Conservation (phyloP, 2,888 invertebrate genomes). For the Allygus modestus region DNA sequence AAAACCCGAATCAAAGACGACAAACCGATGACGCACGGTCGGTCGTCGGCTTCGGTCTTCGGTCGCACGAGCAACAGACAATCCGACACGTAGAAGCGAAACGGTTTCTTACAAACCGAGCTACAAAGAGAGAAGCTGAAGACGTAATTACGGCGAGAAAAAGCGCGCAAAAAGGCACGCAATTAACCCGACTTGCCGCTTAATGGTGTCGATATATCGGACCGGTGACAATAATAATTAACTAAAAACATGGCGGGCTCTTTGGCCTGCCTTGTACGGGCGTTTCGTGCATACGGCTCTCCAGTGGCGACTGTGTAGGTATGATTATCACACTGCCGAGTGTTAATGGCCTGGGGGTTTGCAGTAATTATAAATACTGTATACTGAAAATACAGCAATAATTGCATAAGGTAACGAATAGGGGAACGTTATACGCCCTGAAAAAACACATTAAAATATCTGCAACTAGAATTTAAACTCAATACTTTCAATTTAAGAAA, state of each 20-base stretch:
- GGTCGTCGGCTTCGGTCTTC: not conserved
- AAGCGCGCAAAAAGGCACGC: conserved; percentile 43
- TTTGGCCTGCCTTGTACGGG: conserved; percentile 29
- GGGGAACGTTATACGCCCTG: too few species aligned
- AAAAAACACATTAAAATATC: too few species aligned
- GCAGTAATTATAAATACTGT: too few species aligned
- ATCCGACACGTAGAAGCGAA: conserved; percentile 35
- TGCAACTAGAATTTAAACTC: too few species aligned
- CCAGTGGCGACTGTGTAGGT: not conserved
- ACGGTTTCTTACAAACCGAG: conserved; percentile 49
- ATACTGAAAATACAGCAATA: too few species aligned
- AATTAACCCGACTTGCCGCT: conserved; percentile 29
- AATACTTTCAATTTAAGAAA: too few species aligned
- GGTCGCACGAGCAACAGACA: not conserved
- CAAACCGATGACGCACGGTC: conserved; percentile 42
- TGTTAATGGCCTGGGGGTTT: too few species aligned
- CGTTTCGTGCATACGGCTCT: conserved; percentile 30
- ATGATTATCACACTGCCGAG: too few species aligned
- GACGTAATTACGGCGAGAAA: conserved; percentile 53
- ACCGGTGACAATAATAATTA: conserved; percentile 58
- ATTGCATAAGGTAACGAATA: too few species aligned
- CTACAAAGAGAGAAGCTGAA: conserved; percentile 45
- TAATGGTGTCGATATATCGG: conserved; percentile 56
- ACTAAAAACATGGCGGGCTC: conserved; percentile 33
- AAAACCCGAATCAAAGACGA: conserved; percentile 31